Base-by-base conservation (phyloP, 2,888 invertebrate species). In the Meloe dianella region DNA sequence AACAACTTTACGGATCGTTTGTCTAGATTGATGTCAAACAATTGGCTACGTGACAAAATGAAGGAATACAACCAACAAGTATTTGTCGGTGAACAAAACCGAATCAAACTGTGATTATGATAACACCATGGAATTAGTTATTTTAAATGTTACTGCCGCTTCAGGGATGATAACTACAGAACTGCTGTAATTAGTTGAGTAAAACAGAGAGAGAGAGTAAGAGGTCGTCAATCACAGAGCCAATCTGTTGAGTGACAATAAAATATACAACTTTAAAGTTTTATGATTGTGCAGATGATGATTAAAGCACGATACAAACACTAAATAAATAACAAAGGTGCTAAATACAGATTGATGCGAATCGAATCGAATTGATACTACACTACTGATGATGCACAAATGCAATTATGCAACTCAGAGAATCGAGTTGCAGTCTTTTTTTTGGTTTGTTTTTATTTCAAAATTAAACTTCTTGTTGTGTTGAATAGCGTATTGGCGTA, bases 291-390 rank as follows among this genome's bases (percentile, higher is more conserved):
- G 1, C 17, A 12, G 17, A 17, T 41, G 41, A 7, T 17, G 41
- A 41, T 41, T 41, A 41, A n/a, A 41, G 17, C 41, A 41, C 17
- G 41, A 41, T 17, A 41, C 17, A 17, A n/a, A 41, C 57, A 61
- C 60, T 67, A 63, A 60, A 60, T 64, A 60, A 60, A 54, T 63
- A 63, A 60, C 57, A 60, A 35, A 61, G 56, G 60, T 41, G 56
- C 41, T 12, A 41, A 17, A 41, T 41, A 17, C 17, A 6, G 41
- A 41, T 41, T 17, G 41, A 41, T 41, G 41, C 7, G 41, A 41
- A 41, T 41, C 41, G 12, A 17, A 41, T 17, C 41, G 17, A 41
- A 41, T 32, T 41, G 41, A 41, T 17, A 41, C 41, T 32, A 41
- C 41, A 41, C 41, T 17, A 32, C 32, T 32, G 32, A 3, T 35